phyloP scores from a whole-genome alignment of 2,888 invertebrate species.

The Chrysopilus asiliformis region DNA sequence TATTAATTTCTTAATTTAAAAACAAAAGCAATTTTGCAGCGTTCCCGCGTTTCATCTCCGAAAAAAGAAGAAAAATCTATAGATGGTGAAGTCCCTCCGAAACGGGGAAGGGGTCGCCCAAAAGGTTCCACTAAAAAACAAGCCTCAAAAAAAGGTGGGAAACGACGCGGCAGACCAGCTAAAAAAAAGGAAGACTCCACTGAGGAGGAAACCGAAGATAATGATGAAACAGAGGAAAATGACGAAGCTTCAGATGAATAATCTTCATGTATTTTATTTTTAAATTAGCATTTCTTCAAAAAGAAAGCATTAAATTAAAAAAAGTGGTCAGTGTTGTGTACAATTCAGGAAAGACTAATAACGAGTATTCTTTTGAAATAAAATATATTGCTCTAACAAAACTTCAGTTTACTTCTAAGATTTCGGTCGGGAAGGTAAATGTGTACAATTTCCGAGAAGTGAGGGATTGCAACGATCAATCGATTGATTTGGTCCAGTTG shows the following conservation, averaged over 20 bases:
- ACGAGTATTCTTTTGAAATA: too few relatives aligned
- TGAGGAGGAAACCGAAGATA: slow-evolving; percentile 18
- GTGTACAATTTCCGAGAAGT: too few relatives aligned
- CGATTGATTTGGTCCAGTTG: too few relatives aligned
- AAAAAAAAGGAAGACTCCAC: slow-evolving; percentile 20
- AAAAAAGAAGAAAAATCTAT: slow-evolving; percentile 43
- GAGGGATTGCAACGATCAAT: too few relatives aligned
- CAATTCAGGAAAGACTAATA: too few relatives aligned
- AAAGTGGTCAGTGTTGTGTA: too few relatives aligned
- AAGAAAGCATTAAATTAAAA: too few relatives aligned
- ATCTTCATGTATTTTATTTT: not conserved
- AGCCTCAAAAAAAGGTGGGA: slow-evolving; percentile 14
- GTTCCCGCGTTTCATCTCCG: slow-evolving; percentile 37
- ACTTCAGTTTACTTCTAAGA: too few relatives aligned
- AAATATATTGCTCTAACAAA: too few relatives aligned
- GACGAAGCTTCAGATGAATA: slow-evolving; percentile 19
- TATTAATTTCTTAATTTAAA: not conserved
- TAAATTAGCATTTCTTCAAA: too few relatives aligned
- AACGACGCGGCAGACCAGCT: slow-evolving; percentile 17
- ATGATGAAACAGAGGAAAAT: slow-evolving; percentile 18
- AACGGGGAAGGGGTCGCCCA: slow-evolving; percentile 43
- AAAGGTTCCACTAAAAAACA: slow-evolving; percentile 43
- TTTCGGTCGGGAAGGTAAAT: too few relatives aligned
- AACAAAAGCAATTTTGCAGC: slow-evolving; percentile 19
- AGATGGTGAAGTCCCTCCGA: slow-evolving; percentile 41